phyloP scores from a whole-genome alignment of 1,140 invertebrate species.

The Pemphigus obesinymphae region DNA sequence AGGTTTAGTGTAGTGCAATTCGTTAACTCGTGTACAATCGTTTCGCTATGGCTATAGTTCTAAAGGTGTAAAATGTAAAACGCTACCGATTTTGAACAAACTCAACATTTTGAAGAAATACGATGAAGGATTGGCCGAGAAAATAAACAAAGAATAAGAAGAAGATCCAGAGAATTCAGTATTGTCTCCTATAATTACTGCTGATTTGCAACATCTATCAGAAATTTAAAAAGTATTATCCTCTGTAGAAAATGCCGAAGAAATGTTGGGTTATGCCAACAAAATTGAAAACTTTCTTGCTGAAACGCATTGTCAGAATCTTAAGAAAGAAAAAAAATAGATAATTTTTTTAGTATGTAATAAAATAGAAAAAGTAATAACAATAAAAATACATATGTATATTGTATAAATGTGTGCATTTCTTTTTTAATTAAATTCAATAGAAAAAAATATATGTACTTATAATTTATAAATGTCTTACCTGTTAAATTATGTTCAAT shows the following conservation, averaged over 20 bases:
- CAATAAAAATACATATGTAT: not conserved
- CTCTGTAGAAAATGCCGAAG: not conserved
- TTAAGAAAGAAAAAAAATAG: not conserved
- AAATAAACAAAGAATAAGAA: not conserved
- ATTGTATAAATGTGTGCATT: too few species aligned
- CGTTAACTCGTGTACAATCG: too few species aligned
- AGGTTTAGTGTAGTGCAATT: too few species aligned
- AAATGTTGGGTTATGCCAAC: not conserved
- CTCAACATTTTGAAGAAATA: too few species aligned
- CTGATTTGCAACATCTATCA: not conserved
- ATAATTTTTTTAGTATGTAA: not conserved
- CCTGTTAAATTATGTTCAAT: not conserved
- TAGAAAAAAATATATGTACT: not conserved
- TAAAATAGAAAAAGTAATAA: not conserved
- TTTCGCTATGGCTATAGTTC: too few species aligned
- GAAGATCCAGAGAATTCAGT: not conserved
- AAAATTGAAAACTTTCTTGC: not conserved
- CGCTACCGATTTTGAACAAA: too few species aligned
- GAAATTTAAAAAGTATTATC: not conserved
- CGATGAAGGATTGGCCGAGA: not conserved
- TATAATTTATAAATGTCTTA: not conserved
- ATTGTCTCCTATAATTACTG: not conserved
- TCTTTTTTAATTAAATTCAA: not conserved
- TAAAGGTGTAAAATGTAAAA: too few species aligned
- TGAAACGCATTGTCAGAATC: not conserved